Percentiles rank a stretch among this genome's conserved stretches.
These are phyloP conservation scores for Lasius platythorax DNA, from an alignment of 2,888 invertebrate species.

Conservation along the genomic window DNA sequence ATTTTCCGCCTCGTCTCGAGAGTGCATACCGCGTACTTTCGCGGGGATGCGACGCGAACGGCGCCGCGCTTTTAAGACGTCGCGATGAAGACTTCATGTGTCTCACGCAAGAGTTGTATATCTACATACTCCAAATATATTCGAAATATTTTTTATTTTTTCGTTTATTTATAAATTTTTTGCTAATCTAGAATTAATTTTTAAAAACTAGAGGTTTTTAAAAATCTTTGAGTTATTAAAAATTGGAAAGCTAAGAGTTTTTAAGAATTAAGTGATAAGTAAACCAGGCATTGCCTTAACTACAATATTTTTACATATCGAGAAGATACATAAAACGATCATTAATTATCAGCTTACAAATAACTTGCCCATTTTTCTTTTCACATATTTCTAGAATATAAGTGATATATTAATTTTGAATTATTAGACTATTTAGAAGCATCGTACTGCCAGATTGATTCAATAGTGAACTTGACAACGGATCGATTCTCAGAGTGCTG, in stretches of 20 bases:
- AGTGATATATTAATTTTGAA: constrained; percentile 6
- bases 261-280: background rate
- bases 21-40: constrained; percentile 77
- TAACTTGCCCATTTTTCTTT: background rate
- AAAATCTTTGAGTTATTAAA: background rate
- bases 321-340: background rate
- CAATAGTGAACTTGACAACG: constrained; percentile 58
- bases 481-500: constrained; percentile 51
- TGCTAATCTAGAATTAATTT: no score
- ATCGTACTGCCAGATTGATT: constrained; percentile 32
- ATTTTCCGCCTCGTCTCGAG: constrained; percentile 66
- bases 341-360: background rate
- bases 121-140: background rate
- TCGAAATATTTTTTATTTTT: background rate
- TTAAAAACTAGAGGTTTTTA: background rate
- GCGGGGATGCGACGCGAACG: constrained; percentile 51
- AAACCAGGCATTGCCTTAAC: background rate
- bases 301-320: background rate
- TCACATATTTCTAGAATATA: background rate
- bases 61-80: constrained; percentile 9
- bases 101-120: background rate
- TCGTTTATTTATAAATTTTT: background rate
- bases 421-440: constrained; percentile 5
- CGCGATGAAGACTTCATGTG: background rate
- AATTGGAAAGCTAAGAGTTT: background rate